Base-by-base conservation (phyloP, 2,797 vertebrate species). In the Cuniculus paca region DNA sequence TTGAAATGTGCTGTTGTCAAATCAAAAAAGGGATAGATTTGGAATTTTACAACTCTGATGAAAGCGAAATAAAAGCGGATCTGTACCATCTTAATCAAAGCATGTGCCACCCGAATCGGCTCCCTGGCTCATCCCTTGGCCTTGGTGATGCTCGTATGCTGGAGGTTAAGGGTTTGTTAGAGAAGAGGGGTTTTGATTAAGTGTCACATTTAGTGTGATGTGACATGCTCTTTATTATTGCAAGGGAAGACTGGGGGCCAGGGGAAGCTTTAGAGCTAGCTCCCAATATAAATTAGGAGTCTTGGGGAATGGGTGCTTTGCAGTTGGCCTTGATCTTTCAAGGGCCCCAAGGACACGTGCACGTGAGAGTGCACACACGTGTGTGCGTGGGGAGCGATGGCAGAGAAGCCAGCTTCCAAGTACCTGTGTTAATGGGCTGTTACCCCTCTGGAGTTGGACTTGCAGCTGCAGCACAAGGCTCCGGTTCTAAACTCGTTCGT, bases 151-250 rank as follows among this genome's bases (percentile, higher is more conserved):
- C 98, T 97, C 92, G 89, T 92, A 96, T 97, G 98, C 97, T 94
- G 95, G 98, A 98, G 98, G 98, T 98, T 98, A 98, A 98, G 98
- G 98, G 98, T 98, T 98, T 99, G 98, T 98, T 98, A 98, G 98
- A 98, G 98, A 98, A 98, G 98, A 98, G 97, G 89, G 97, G 98
- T 99, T 99, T 99, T 99, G 98, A 98, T 99, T 98, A 98, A 98
- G 98, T 98, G 98, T 98, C 98, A 98, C 98, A 98, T 97, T 98
- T 97, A 98, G 98, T 98, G 98, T 98, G 98, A 98, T 92, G 95
- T 79, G 98, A 98, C 97, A 98, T 97, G 97, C 98, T 98, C 98
- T 98, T 98, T 98, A 98, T 98, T 98, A 97, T 96, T 98, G 98
- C 98, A 97, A 98, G 98, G 98, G 98, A 98, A 98, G 98, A 98